A percentile compares a stretch with the other conserved stretches of the same genome.
Evolutionary conservation across 92 coral and sea anemone genomes (phyloP).

Genomic region (Parazoanthus darwini): DNA sequence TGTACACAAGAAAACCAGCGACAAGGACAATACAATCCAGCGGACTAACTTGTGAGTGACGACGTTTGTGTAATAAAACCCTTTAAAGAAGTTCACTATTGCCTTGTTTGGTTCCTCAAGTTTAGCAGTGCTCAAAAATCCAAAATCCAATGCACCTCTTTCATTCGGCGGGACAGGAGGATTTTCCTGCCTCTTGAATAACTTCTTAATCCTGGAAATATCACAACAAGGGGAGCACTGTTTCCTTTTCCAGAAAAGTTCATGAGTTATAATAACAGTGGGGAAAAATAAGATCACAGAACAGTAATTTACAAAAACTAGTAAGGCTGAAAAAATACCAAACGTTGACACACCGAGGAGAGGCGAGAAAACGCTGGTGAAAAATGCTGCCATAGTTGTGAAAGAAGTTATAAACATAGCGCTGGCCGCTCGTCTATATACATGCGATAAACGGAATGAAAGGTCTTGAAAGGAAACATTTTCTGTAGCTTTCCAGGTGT

Average conservation of each 20-base stretch:
- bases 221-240: conserved; percentile 56
- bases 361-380: conserved; percentile 92
- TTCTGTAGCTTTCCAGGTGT: conserved; percentile 87
- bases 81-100: conserved; percentile 68
- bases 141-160: conserved; percentile 28
- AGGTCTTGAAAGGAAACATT: conserved; percentile 62
- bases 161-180: conserved; percentile 44
- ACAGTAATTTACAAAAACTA: conserved; percentile 86
- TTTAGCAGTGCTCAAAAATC: conserved; percentile 38
- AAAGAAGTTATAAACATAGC: conserved; percentile 94
- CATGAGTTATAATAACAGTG: conserved; percentile 81
- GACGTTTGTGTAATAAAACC: conserved; percentile 65
- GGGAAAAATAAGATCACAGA: conserved; percentile 90
- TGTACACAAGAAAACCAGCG: conserved; percentile 62
- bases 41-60: conserved; percentile 81
- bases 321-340: conserved; percentile 91
- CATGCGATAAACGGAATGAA: conserved; percentile 78
- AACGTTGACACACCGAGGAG: conserved; percentile 92
- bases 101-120: conserved; percentile 75
- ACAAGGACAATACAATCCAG: conserved; percentile 79
- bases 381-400: conserved; percentile 91
- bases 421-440: conserved; percentile 85
- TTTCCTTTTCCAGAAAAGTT: conserved; percentile 74
- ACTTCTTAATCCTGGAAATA: conserved; percentile 20
- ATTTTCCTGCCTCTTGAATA: conserved; percentile 50